Evolutionary conservation across 2,888 invertebrate genomes (phyloP), one percentile per base, ranked within the genome.

Genomic region (Gandaritis pyraliata): DNA sequence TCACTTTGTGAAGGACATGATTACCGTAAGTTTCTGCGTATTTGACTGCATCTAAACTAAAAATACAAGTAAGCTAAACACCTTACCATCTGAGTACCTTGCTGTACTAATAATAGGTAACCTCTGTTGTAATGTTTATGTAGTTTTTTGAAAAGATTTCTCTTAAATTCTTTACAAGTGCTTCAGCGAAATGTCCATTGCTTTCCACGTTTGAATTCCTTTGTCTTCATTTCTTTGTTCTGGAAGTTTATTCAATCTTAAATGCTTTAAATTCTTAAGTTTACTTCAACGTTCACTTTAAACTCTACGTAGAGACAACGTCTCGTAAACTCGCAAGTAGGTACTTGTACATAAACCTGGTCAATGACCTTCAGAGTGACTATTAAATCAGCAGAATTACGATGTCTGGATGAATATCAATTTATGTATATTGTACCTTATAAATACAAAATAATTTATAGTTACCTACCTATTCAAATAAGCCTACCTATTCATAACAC

Each of bases 231-330:
- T 48, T 61, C 65, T 68, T 70, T 70, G 64, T 70, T 61, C 46
- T 39, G 23, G 23, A 53, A 64, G 61, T 66, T 65, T 58, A 64
- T 68, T 70, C 64, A 65, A 64, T 49, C 43, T 51, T 54, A 60
- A 51, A 58, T 59, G 51, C 51, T 57, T n/a, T 54, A 59, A 64
- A 60, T 52, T 58, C 18, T 68, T 46, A 61, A 71, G 67, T 69
- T 70, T 77, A 73, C 66, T 71, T 68, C 49, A 62, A 55, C 59
- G 63, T 69, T 65, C 73, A 71, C 54, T 16, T 46, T 12, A 48
- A 48, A 56, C 39, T 48, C 30, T 38, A 47, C 16, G 18, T 50
- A 23, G 39, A 51, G 41, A 41, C 39, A 30, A 30, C 33, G 33
- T 57, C 30, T 48, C 16, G 33, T 33, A 12, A 43, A 57, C 30